phyloP scores from a whole-genome alignment of 1,140 invertebrate genomes.

The Cydia amplana region DNA sequence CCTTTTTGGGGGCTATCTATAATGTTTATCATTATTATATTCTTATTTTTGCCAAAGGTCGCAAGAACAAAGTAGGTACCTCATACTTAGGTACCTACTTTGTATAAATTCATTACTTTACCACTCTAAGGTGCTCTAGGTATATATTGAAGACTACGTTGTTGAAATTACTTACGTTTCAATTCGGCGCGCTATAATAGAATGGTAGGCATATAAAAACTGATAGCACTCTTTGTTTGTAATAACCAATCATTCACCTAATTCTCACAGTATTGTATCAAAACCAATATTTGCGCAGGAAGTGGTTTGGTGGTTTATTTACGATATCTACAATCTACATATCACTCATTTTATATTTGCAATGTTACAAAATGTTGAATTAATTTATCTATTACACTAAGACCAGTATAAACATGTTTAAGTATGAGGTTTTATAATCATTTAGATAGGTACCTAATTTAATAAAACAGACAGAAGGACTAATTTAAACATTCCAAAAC shows the following conservation, averaged over 20 bases:
- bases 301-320: slow-evolving; percentile 37
- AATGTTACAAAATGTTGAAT: background rate
- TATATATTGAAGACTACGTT: no score
- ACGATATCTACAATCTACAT: slow-evolving; percentile 1
- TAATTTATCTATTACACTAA: slow-evolving; percentile 20
- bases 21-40: no score
- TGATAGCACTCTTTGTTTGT: slow-evolving; percentile 18
- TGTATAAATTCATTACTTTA: no score
- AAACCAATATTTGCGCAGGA: slow-evolving; percentile 57
- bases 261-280: slow-evolving; percentile 59
- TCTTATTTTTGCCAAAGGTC: no score
- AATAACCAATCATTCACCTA: slow-evolving; percentile 33
- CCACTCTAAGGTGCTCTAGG: no score
- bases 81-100: no score
- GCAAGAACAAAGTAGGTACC: no score
- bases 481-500: no score
- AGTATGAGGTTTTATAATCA: background rate
- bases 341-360: slow-evolving; percentile 24
- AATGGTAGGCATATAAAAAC: background rate
- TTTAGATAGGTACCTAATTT: no score
- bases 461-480: no score
- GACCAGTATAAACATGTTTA: background rate
- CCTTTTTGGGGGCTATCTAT: no score
- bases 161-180: no score
- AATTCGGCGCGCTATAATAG: background rate